These are phyloP conservation scores for Melinaea marsaeus DNA, from an alignment of 2,888 invertebrate genomes.

Conservation along the genomic window DNA sequence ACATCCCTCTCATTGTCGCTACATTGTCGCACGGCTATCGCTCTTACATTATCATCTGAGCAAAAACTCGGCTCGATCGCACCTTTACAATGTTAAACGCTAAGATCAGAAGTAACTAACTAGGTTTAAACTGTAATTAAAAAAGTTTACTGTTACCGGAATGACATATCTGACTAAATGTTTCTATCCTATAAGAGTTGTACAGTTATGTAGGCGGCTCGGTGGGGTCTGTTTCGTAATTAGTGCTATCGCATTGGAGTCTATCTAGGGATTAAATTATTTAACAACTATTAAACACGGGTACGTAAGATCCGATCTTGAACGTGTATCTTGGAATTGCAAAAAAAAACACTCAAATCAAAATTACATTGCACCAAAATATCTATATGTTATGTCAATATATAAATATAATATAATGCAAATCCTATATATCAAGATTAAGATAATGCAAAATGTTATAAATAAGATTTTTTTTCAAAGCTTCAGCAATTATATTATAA, in stretches of 20 bases:
- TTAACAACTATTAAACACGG: conserved; percentile 46
- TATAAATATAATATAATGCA: too few relatives aligned
- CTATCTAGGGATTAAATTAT: conserved; percentile 58
- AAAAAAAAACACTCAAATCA: not conserved
- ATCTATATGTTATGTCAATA: too few relatives aligned
- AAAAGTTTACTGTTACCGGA: conserved; percentile 67
- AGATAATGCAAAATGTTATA: too few relatives aligned
- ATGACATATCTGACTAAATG: conserved; percentile 71
- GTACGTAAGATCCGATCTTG: conserved; percentile 15
- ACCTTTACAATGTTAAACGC: conserved; percentile 62
- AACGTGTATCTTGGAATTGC: conserved; percentile 14
- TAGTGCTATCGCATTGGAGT: conserved; percentile 51
- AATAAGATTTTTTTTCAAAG: too few relatives aligned
- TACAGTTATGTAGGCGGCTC: conserved; percentile 60
- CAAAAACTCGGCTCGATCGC: conserved; percentile 53
- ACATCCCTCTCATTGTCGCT: conserved; percentile 26
- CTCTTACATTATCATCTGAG: conserved; percentile 57
- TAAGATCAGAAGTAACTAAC: conserved; percentile 57
- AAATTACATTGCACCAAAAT: too few relatives aligned
- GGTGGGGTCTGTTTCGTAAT: conserved; percentile 64
- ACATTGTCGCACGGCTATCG: conserved; percentile 39
- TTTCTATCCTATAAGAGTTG: conserved; percentile 67
- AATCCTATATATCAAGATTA: too few relatives aligned
- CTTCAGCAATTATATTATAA: too few relatives aligned
- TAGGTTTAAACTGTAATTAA: conserved; percentile 64